A percentile compares a stretch with the other conserved stretches of the same genome.
Conservation (phyloP, 2,113 vertebrate genomes). For the Terrapene triunguis region DNA sequence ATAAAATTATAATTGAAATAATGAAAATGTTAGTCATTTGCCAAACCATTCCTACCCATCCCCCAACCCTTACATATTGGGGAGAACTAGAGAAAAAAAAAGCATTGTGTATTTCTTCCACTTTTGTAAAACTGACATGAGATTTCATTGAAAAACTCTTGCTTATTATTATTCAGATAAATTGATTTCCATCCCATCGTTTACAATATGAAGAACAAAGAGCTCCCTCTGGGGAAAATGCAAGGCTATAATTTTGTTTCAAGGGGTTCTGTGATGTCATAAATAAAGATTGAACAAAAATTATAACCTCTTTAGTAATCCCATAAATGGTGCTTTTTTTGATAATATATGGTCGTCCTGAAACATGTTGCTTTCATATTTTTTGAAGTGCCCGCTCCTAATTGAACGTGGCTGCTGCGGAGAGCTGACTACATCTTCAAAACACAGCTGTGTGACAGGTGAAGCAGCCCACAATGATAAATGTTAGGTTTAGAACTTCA, state of each 20-base stretch:
- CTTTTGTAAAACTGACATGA: neutral
- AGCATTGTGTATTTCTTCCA: neutral
- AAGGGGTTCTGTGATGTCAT: neutral
- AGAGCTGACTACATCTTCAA: neutral
- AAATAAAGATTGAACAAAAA: neutral
- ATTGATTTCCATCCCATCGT: neutral
- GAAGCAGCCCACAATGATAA: neutral
- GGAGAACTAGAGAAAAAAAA: neutral
- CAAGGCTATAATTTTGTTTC: neutral
- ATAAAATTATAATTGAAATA: neutral
- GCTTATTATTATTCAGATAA: neutral
- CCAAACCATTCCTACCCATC: neutral
- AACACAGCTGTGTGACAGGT: neutral
- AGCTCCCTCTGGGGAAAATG: neutral
- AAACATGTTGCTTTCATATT: neutral
- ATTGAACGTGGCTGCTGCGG: neutral
- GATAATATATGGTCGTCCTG: neutral
- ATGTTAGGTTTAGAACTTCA: neutral
- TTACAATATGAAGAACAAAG: neutral
- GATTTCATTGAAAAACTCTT: neutral
- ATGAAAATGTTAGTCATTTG: neutral
- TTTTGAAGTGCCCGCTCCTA: neutral
- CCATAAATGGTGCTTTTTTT: neutral
- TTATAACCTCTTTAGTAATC: neutral
- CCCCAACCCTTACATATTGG: neutral